phyloP scores from a whole-genome alignment of 2,113 vertebrate species.

The Rhinolophus sinicus region DNA sequence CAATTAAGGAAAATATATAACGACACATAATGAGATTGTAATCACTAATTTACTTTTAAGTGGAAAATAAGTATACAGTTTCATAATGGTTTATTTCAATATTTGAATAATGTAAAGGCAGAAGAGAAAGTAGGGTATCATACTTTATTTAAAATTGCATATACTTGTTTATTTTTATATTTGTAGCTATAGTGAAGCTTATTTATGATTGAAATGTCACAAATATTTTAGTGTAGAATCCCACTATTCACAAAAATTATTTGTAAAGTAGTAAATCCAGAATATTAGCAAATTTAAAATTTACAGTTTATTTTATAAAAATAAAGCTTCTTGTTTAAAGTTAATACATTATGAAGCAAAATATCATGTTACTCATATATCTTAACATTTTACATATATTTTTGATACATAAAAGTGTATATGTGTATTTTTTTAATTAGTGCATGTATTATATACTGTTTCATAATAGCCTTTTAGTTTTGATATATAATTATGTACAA shows the following conservation, averaged over 20 bases:
- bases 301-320: conserved; percentile 41
- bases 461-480: conserved; percentile 6
- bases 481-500: conserved; percentile 44
- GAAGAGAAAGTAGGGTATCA: background rate
- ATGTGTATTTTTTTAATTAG: background rate
- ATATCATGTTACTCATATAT: background rate
- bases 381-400: background rate
- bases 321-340: conserved; percentile 45
- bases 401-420: conserved; percentile 44
- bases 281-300: conserved; percentile 45
- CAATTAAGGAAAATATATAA: conserved; percentile 42
- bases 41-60: conserved; percentile 26
- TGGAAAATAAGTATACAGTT: background rate
- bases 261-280: conserved; percentile 55
- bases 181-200: background rate
- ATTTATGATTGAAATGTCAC: conserved; percentile 20
- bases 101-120: conserved; percentile 24
- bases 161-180: conserved; percentile 32
- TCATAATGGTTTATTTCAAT: background rate
- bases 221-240: conserved; percentile 17
- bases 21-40: background rate
- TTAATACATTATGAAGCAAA: conserved; percentile 25
- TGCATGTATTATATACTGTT: background rate
- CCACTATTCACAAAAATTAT: conserved; percentile 14
- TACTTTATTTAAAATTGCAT: background rate